These are phyloP conservation scores for Adelosebastes latens DNA, from an alignment of 2,797 vertebrate genomes.

Conservation along the genomic window DNA sequence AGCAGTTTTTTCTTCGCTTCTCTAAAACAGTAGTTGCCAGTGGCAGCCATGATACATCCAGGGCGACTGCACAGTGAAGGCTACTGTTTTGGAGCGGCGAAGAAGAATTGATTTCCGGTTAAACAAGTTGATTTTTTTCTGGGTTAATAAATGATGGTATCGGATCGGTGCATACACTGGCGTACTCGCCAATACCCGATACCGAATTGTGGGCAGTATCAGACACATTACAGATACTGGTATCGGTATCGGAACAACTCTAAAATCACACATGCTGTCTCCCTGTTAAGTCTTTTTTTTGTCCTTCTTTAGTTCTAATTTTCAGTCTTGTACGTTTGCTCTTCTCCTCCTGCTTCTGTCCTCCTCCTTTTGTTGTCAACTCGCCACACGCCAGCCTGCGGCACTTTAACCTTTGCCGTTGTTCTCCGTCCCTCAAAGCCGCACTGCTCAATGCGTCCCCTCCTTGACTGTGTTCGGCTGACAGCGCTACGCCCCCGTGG, in stretches of 20 bases:
- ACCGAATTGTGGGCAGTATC: no score
- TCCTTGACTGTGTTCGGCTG: slow-evolving; percentile 69
- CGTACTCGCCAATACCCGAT: no score
- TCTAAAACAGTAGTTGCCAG: no score
- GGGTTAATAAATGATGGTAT: no score
- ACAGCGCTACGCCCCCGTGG: slow-evolving; percentile 76
- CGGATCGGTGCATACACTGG: no score
- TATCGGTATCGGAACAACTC: neutral
- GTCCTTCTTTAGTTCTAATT: slow-evolving; percentile 25
- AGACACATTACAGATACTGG: no score
- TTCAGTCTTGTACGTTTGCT: slow-evolving; percentile 24
- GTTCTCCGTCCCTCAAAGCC: slow-evolving; percentile 72
- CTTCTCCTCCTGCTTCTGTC: slow-evolving; percentile 30
- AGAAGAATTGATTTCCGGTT: no score
- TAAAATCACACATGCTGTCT: slow-evolving; percentile 32
- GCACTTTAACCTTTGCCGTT: slow-evolving; percentile 75
- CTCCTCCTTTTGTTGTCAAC: slow-evolving; percentile 66
- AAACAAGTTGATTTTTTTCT: no score
- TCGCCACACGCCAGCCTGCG: slow-evolving; percentile 55
- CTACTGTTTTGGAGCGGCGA: no score
- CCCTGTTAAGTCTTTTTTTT: neutral
- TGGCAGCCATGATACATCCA: no score
- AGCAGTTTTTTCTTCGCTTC: no score
- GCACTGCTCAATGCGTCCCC: slow-evolving; percentile 48
- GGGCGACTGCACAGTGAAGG: no score